Conservation (phyloP, 2,888 invertebrate genomes). For the Xanthia icteritia region DNA sequence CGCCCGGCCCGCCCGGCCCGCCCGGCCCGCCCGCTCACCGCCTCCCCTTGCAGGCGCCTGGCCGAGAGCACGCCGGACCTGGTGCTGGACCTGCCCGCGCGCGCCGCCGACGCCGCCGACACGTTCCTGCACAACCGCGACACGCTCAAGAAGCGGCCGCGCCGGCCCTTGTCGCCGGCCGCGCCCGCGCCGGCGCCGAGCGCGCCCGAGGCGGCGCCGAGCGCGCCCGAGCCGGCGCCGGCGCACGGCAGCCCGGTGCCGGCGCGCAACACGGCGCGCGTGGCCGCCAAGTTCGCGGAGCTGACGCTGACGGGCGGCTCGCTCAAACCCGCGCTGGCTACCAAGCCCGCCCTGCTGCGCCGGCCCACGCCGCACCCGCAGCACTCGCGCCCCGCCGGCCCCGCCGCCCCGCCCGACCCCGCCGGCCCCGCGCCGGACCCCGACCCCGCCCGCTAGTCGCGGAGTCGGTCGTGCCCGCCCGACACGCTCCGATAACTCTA, state of each 20-base stretch:
- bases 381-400: constrained; percentile 54
- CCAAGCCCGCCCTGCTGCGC: constrained; percentile 94
- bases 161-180: constrained; percentile 72
- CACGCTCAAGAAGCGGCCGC: constrained; percentile 77
- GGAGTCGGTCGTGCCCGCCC: background rate
- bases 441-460: constrained; percentile 30
- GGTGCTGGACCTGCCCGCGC: constrained; percentile 95
- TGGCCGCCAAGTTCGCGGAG: constrained; percentile 92
- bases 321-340: constrained; percentile 94
- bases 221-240: constrained; percentile 83
- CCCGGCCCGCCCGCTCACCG: constrained; percentile 70
- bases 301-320: constrained; percentile 91
- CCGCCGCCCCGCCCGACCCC: constrained; percentile 31
- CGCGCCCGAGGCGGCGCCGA: constrained; percentile 61
- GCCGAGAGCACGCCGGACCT: constrained; percentile 93
- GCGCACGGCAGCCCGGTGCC: constrained; percentile 77
- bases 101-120: constrained; percentile 78
- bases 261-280: constrained; percentile 91
- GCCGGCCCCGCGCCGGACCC: constrained; percentile 17
- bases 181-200: constrained; percentile 71
- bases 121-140: constrained; percentile 83
- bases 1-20: constrained; percentile 74
- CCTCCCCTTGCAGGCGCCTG: constrained; percentile 79
- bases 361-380: constrained; percentile 83
- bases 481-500: background rate